Evolutionary conservation across 2,113 vertebrate species (phyloP), one percentile per base, ranked within the genome.

Genomic region (Chloebia gouldiae): DNA sequence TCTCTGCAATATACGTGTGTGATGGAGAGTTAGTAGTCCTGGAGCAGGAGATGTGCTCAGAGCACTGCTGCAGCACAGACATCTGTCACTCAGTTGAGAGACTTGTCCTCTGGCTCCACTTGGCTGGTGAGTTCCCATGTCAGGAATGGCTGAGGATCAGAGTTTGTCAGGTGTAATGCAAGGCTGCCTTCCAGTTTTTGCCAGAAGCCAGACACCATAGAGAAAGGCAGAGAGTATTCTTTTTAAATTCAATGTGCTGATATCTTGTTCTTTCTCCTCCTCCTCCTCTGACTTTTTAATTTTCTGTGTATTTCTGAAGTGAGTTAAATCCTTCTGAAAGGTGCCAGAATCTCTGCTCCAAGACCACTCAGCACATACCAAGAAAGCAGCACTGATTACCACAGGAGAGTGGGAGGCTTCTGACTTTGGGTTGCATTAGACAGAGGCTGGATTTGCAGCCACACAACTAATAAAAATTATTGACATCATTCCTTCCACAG

Each of bases 181-280:
- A 66, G 69, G n/a, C 70, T 8, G 14, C 50, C 63, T 88, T 81
- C 64, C 70, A 63, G 5, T 68, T 78, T 90, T 60, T 93, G 66
- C 60, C 49, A 88, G 65, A 69, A 92, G 65, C 75, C 85, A 95
- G 70, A 45, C 60, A 78, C 61, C 31, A 27, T 88, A 90, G 81
- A 93, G 88, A 76, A 93, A 85, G 57, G 50, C 90, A 76, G 76
- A 44, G 57, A 88, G 33, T 87, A 71, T 81, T 95, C 61, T 65
- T 88, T 61, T 93, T 86, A 91, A 97, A 88, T 95, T 60, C 72
- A 88, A 72, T 84, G 50, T 94, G 42, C 64, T 87, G 70, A 7
- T 86, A 70, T 30, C 75, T 68, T 69, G 28, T 84, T 90, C 86
- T 78, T 72, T 85, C 47, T 61, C 51, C 53, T 77, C 56, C 53